Evolutionary conservation across 2,888 invertebrate genomes (phyloP).

Genomic region (Tenthredo distinguenda): DNA sequence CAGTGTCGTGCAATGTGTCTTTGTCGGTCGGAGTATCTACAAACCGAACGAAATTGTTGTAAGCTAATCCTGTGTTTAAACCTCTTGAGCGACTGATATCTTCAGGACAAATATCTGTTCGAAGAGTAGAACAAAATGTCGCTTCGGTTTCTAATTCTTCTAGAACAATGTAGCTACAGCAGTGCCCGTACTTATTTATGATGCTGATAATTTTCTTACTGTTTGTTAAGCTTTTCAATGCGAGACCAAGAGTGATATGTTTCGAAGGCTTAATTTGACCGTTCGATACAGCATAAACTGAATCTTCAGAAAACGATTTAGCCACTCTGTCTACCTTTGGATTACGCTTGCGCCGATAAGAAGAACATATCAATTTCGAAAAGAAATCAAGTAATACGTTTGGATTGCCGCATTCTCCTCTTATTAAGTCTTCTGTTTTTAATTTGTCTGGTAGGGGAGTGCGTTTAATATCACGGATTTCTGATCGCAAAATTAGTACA

Average conservation of each 20-base stretch:
- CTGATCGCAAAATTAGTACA: conserved; percentile 56
- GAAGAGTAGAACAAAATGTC: conserved; percentile 22
- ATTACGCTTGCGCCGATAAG: conserved; percentile 54
- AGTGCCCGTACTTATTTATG: conserved; percentile 60
- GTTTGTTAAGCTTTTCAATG: conserved; percentile 63
- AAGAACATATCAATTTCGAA: conserved; percentile 55
- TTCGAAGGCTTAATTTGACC: conserved; percentile 61
- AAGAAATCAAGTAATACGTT: conserved; percentile 54
- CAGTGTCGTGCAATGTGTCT: conserved; percentile 58
- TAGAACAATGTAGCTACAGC: conserved; percentile 61
- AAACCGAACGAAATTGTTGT: conserved; percentile 58
- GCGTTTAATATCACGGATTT: conserved; percentile 55
- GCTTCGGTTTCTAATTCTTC: conserved; percentile 44
- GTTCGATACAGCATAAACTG: conserved; percentile 12
- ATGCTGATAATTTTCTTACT: conserved; percentile 64
- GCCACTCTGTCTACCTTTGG: conserved; percentile 45
- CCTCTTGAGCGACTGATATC: conserved; percentile 54
- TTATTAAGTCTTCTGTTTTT: conserved; percentile 56
- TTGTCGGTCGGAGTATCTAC: conserved; percentile 59
- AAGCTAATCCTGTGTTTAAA: conserved; percentile 59
- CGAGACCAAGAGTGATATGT: conserved; percentile 62
- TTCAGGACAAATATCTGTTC: conserved; percentile 57
- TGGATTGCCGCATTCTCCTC: conserved; percentile 58
- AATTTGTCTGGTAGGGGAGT: conserved; percentile 54
- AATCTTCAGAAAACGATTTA: conserved; percentile 28